Evolutionary conservation across 2,113 vertebrate species (phyloP), one percentile per base, ranked within the genome.

Genomic region (Petroica traversi): DNA sequence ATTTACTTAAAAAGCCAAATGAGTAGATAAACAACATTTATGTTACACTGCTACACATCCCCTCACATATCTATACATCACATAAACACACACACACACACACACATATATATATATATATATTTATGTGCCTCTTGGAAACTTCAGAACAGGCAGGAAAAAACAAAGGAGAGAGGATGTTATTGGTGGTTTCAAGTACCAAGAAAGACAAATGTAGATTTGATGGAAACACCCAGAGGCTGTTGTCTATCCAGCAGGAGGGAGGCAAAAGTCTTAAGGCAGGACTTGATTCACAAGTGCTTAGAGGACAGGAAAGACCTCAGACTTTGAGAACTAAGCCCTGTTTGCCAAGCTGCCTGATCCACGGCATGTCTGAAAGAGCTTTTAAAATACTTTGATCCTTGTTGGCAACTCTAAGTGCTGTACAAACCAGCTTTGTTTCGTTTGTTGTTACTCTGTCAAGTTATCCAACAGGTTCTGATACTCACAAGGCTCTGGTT

Each of bases 401-500:
- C 59, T 52, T 43, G 46, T 16, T 73, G 85, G 22, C 79, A 94
- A 12, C 75, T n/a, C 0, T 59, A 83, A 88, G 43, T 18, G 52
- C 75, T 19, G 31, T 72, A 92, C 74, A 94, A 93, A 90, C 40
- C 41, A n/a, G 64, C 64, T 92, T 66, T 81, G 92, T 77, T 77
- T 72, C 72, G 40, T 81, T 67, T 85, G 58, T 33, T 87, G 85
- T 57, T 74, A 34, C 72, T 75, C 48, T 87, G 82, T 85, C 80
- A 84, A 77, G 73, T 90, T 73, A 88, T 61, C 55, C 52, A 64
- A 81, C 79, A 87, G 87, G 75, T 93, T 83, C 41, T 36, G 62
- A 94, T 99, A 99, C 99, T 99, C 97, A 99, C 99, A 99, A 83
- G 99, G 99, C 72, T 98, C 98, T 55, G 98, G 96, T 68, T 98